phyloP scores from a whole-genome alignment of 2,113 vertebrate species.

The Numida meleagris region DNA sequence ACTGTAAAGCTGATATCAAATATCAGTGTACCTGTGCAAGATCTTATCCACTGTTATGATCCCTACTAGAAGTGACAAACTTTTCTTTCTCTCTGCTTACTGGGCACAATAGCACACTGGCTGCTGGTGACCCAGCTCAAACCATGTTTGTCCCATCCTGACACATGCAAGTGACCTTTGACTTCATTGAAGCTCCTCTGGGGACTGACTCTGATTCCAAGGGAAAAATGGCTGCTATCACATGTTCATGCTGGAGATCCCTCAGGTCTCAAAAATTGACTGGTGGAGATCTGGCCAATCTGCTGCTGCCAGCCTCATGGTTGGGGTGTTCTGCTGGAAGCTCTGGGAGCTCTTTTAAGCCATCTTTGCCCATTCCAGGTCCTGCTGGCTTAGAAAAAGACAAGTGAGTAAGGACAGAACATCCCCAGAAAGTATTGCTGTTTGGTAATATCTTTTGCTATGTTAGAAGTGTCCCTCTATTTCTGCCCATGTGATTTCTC shows the following conservation, averaged over 20 bases:
- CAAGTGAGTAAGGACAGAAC: neutral
- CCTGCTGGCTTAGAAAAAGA: neutral
- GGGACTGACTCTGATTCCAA: neutral
- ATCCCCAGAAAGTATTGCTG: neutral
- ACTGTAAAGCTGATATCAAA: neutral
- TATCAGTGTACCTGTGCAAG: neutral
- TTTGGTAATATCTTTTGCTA: neutral
- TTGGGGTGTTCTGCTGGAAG: neutral
- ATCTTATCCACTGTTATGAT: neutral
- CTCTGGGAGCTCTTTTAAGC: neutral
- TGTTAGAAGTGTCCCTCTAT: neutral
- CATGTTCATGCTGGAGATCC: accelerated
- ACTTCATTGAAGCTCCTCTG: neutral
- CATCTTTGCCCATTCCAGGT: neutral
- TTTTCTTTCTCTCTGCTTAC: neutral
- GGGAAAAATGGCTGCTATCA: neutral
- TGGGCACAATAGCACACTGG: neutral
- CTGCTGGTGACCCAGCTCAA: neutral
- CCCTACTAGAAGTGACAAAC: neutral
- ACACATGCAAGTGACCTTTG: slow-evolving; percentile 26
- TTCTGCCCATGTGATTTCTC: neutral
- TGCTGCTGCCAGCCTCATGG: neutral
- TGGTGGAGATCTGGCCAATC: neutral
- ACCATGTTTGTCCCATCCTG: neutral
- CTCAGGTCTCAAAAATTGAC: neutral